Base-by-base conservation (phyloP, 2,113 vertebrate genomes). In the Panthera tigris region DNA sequence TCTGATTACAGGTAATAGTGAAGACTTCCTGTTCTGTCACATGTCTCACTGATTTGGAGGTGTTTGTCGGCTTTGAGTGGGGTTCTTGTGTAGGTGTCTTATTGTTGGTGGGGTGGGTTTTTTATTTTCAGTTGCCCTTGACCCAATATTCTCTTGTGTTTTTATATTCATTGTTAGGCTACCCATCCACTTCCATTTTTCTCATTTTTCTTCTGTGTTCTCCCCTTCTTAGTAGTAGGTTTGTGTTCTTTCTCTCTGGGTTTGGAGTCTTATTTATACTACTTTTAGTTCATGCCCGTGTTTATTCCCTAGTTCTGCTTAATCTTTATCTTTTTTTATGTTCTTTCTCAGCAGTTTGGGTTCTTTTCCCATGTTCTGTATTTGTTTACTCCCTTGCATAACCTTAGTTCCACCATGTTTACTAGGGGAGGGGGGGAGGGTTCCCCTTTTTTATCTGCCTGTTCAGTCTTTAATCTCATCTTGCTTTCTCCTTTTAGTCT, bases 1-100 rank as follows among this genome's bases (percentile, higher is more conserved):
- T 82, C 81, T 89, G 86, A 95, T 90, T 79, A 74, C 52, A 81
- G 92, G 79, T 96, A 96, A 57, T 66, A 48, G 96, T 66, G 65
- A 76, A 97, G 92, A 73, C 61, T 89, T 45, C 7, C 45, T 73
- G 66, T 45, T 84, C 45, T 96, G 92, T 90, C 81, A 7, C 48
- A 27, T 85, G 33, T 45, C 45, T 96, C 63, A 5, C 79, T 65
- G 94, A 33, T 73, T 36, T n/a, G 87, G 39, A 79, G 91, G 71
- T 45, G 78, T 39, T 52, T 55, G 74, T 29, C 2, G 9, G 48
- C 55, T 90, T 81, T 29, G 73, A 76, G 83, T 52, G 74, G n/a
- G 74, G 13, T 69, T 92, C 45, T 92, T 61, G 8, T 4, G 29
- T 69, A 57, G 39, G 65, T 87, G 61, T 87, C n/a, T 87, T 61